phyloP scores from a whole-genome alignment of 2,797 vertebrate species.

The Coccyzus lansbergi region DNA sequence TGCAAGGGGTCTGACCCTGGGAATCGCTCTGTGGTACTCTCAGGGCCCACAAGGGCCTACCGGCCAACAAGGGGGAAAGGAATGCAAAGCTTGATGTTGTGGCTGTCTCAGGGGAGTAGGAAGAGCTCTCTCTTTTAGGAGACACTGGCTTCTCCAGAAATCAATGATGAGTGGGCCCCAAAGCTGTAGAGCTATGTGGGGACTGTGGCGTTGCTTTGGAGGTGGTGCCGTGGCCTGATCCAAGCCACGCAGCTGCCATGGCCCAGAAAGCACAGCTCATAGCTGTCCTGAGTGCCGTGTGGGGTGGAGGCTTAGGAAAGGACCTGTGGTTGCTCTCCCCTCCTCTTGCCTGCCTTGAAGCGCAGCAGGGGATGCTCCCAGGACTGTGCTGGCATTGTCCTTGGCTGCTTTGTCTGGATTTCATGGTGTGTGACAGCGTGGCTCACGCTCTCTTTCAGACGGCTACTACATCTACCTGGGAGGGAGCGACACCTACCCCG shows the following conservation, averaged over 20 bases:
- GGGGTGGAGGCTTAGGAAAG: not conserved
- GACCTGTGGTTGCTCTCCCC: not conserved
- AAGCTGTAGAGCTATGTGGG: no score
- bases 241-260: not conserved
- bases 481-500: not conserved
- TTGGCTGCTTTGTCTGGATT: not conserved
- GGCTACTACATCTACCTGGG: slow-evolving; percentile 57
- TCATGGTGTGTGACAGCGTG: not conserved
- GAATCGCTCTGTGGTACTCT: not conserved
- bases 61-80: not conserved
- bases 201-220: slow-evolving; percentile 30
- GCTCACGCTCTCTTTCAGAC: not conserved
- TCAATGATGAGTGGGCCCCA: no score
- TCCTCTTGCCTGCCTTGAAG: not conserved
- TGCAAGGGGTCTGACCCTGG: not conserved
- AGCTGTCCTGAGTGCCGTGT: not conserved
- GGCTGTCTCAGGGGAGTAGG: not conserved
- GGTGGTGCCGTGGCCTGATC: no score
- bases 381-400: not conserved
- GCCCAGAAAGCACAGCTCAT: not conserved
- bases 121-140: not conserved
- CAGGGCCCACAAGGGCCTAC: not conserved
- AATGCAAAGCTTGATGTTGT: not conserved
- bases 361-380: not conserved
- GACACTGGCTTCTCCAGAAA: not conserved